Evolutionary conservation across 2,888 invertebrate genomes (phyloP).

Genomic region (Tanaodytes sp.): DNA sequence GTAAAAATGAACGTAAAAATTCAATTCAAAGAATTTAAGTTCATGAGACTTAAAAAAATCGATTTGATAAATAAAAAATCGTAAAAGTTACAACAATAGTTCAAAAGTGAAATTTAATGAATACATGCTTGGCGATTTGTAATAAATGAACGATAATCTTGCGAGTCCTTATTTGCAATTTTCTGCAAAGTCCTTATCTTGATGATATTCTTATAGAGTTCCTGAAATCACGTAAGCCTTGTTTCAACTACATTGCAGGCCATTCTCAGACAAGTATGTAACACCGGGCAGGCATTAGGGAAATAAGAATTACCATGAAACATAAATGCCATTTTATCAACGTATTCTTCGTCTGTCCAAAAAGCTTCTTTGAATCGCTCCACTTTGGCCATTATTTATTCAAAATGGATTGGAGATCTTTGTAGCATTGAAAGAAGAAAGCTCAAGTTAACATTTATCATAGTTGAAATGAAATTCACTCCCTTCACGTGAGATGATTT

Average conservation of each 20-base stretch:
- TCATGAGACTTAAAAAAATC: too few species aligned
- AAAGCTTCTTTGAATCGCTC: slow-evolving; percentile 39
- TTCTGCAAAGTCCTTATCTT: slow-evolving; percentile 4
- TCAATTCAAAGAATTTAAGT: too few species aligned
- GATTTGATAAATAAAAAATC: too few species aligned
- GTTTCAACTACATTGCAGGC: slow-evolving; percentile 26
- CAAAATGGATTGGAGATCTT: slow-evolving; percentile 45
- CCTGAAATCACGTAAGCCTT: slow-evolving; percentile 17
- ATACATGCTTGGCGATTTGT: too few species aligned
- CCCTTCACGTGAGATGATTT: too few species aligned
- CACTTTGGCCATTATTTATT: slow-evolving; percentile 43
- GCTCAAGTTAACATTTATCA: slow-evolving; percentile 47
- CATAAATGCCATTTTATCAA: slow-evolving; percentile 38
- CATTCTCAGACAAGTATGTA: slow-evolving; percentile 20
- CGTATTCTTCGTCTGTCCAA: slow-evolving; percentile 36
- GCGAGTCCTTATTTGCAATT: neutral
- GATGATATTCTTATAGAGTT: slow-evolving; percentile 9
- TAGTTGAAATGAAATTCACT: slow-evolving; percentile 29
- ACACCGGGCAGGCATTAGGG: too few species aligned
- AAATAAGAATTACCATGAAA: slow-evolving; percentile 27
- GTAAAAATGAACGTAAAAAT: too few species aligned
- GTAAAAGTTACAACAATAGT: too few species aligned
- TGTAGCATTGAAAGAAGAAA: slow-evolving; percentile 39
- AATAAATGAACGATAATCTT: too few species aligned
- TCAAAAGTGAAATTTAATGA: too few species aligned